Conservation (phyloP, 2,888 invertebrate genomes). For the Poecilobothrus nobilitatus region DNA sequence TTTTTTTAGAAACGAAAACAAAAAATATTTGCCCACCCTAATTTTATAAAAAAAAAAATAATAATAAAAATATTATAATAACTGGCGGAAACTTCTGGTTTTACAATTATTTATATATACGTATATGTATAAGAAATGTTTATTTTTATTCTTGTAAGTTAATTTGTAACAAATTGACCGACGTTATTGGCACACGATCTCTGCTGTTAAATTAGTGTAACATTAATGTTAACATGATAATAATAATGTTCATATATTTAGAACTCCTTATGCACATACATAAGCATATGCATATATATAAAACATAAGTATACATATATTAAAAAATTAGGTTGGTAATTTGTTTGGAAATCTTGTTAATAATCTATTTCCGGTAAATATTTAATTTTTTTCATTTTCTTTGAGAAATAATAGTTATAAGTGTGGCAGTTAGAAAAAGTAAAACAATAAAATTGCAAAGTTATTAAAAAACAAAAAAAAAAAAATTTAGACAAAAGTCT, state of each 20-base stretch:
- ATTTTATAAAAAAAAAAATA: not conserved
- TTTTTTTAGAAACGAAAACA: too few species aligned
- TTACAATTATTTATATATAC: not conserved
- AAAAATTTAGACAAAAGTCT: too few species aligned
- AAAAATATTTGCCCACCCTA: not conserved
- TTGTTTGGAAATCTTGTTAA: not conserved
- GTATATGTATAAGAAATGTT: not conserved
- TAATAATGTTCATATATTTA: not conserved
- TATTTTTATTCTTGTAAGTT: not conserved
- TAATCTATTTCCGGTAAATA: not conserved
- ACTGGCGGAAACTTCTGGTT: not conserved
- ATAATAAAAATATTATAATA: not conserved
- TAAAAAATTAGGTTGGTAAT: not conserved
- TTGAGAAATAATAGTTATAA: too few species aligned
- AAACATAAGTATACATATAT: not conserved
- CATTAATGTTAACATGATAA: not conserved
- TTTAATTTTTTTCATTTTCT: too few species aligned
- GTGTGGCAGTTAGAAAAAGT: too few species aligned
- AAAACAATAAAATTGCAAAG: too few species aligned
- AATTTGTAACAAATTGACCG: constrained; percentile 9
- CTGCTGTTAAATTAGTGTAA: not conserved
- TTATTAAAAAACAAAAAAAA: too few species aligned
- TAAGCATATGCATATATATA: too few species aligned
- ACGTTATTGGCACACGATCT: constrained; percentile 9
- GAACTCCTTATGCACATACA: too few species aligned